phyloP scores from a whole-genome alignment of 2,113 vertebrate species.

The Spilogale gracilis region DNA sequence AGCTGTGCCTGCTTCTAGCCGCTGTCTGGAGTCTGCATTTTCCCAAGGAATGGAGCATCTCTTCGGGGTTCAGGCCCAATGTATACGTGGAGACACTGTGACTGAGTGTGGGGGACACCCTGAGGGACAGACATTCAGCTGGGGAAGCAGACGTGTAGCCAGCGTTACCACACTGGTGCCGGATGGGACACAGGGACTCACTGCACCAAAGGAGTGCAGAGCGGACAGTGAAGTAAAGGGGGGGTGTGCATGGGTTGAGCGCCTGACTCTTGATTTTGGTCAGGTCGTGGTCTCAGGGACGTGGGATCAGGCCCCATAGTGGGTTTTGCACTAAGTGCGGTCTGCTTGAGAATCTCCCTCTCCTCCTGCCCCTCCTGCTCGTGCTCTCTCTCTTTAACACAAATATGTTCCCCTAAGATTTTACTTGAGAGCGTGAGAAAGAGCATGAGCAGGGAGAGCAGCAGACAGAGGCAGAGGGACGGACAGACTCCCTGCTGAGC shows the following conservation, averaged over 20 bases:
- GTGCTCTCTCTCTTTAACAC: background rate
- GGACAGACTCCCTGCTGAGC: no score
- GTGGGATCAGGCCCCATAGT: accelerated
- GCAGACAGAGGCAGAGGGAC: no score
- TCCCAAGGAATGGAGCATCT: background rate
- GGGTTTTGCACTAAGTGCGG: background rate
- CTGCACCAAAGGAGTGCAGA: background rate
- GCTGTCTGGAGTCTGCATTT: background rate
- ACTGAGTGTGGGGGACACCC: background rate
- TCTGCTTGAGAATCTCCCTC: background rate
- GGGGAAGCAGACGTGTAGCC: background rate
- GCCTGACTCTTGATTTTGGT: background rate
- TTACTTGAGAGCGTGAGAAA: no score
- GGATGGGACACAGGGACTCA: background rate
- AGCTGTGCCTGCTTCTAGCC: background rate
- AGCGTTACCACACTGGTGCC: background rate
- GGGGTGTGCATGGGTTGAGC: no score
- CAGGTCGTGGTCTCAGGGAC: background rate
- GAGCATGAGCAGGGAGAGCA: no score
- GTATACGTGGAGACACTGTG: background rate
- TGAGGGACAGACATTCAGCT: background rate
- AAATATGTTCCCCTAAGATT: background rate
- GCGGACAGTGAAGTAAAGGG: background rate
- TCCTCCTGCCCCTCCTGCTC: no score
- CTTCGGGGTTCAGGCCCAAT: background rate